Base-by-base conservation (phyloP, 2,797 vertebrate genomes). In the Pantherophis alleghaniensis region DNA sequence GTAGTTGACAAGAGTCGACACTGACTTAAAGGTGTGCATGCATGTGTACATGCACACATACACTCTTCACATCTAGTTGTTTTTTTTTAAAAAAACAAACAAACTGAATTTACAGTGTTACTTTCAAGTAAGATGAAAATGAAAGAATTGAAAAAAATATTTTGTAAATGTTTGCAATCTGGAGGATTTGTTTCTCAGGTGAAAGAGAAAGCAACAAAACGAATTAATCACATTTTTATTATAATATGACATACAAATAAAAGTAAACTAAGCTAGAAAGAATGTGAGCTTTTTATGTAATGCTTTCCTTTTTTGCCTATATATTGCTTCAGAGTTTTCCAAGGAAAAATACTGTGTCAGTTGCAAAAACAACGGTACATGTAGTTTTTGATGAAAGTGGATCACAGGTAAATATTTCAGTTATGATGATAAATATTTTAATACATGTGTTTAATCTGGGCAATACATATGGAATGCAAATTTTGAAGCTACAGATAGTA, bases 321-420 rank as follows among this genome's bases (percentile, higher is more conserved):
- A 26, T 90, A 79, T 92, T 93, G 94, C 63, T 97, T 66, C 96
- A 99, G 99, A 97, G 93, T 86, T 98, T 98, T 97, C 94, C 94
- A 53, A 97, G 96, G 94, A 99, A 99, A 96, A 97, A 94, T 26
- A 94, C 96, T 88, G 94, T 96, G 94, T 99, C 98, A 86, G 95
- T 98, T 92, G 98, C 97, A 86, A 98, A 98, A 97, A 98, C 98
- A 92, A 95, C 97, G 14, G 97, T 99, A 22, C 98, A 98, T 93
- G 94, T 99, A 55, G 60, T 98, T 92, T 98, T 98, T 97, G 98
- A 98, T 96, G 98, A 98, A 94, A 98, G 96, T 86, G 97, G 96
- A 96, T 99, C 98, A 90, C 99, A 99, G 99, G 99, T 99, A 97
- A 96, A 94, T 79, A 47, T 57, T 94, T 94, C 22, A 93, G 3